Percentiles rank a stretch among this genome's conserved stretches.
Evolutionary conservation across 2,888 invertebrate species (phyloP).

Genomic region (Agriopis leucophaearia): DNA sequence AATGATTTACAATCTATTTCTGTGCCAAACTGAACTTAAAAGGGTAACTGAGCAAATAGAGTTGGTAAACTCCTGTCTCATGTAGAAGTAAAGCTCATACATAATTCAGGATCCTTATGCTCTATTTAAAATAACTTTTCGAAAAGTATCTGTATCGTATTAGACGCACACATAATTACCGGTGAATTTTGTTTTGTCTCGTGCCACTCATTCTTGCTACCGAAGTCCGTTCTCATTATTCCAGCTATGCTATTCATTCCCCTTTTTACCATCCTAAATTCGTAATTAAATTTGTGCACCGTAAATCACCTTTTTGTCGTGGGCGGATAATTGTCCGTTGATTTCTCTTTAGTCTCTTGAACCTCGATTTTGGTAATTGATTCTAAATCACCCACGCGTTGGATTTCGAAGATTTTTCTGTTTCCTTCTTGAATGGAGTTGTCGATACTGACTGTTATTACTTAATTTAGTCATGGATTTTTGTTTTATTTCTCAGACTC

Average conservation of each 20-base stretch:
- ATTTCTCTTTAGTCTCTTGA: slow-evolving; percentile 47
- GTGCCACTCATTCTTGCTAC: slow-evolving; percentile 55
- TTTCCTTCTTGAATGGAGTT: slow-evolving; percentile 27
- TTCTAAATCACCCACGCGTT: slow-evolving; percentile 42
- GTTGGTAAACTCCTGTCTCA: too few species aligned
- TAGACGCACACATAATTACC: background rate
- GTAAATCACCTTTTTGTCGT: slow-evolving; percentile 47
- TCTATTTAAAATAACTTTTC: too few species aligned
- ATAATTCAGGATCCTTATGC: too few species aligned
- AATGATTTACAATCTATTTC: too few species aligned
- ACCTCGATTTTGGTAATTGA: slow-evolving; percentile 48
- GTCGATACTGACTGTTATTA: slow-evolving; percentile 18
- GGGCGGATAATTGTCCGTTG: slow-evolving; percentile 49
- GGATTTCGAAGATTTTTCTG: slow-evolving; percentile 35
- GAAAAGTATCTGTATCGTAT: too few species aligned
- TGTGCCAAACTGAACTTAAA: too few species aligned
- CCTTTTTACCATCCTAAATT: slow-evolving; percentile 42
- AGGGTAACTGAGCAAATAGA: too few species aligned
- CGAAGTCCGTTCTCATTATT: slow-evolving; percentile 40
- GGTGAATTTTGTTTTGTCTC: background rate
- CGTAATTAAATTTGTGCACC: slow-evolving; percentile 47
- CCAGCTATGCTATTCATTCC: slow-evolving; percentile 32
- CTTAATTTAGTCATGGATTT: slow-evolving; percentile 22
- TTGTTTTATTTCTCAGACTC: slow-evolving; percentile 1
- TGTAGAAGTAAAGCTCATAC: too few species aligned